These are phyloP conservation scores for Lontra canadensis DNA, from an alignment of 2,113 vertebrate species.

Conservation along the genomic window DNA sequence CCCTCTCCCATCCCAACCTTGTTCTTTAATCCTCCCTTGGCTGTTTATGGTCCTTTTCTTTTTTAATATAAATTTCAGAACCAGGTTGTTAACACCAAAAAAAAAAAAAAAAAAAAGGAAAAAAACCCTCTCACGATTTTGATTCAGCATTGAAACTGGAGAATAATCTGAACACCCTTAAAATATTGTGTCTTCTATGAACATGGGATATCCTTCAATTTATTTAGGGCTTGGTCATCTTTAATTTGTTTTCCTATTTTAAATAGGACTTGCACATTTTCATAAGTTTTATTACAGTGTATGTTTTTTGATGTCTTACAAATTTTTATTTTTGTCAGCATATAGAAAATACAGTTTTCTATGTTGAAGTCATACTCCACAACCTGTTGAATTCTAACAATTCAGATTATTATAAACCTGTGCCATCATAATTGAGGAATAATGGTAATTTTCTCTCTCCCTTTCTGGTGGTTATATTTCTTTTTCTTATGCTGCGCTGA, in stretches of 20 bases:
- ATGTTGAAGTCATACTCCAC: not conserved
- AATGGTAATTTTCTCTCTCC: not conserved
- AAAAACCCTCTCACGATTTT: not conserved
- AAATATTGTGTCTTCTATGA: not conserved
- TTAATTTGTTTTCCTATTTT: not conserved
- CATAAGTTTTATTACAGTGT: not conserved
- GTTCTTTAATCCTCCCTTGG: not conserved
- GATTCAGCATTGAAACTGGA: not conserved
- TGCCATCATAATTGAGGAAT: not conserved
- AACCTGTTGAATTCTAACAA: not conserved
- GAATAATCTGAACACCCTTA: not conserved
- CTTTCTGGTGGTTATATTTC: not conserved
- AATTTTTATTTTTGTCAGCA: not conserved
- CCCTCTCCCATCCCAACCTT: not conserved
- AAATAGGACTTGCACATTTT: not conserved
- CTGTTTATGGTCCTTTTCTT: not conserved
- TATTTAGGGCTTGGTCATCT: not conserved
- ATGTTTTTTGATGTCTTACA: not conserved
- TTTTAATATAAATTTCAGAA: not conserved
- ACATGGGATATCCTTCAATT: not conserved
- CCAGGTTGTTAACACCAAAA: not conserved
- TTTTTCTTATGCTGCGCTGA: not conserved
- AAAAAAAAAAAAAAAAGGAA: not conserved
- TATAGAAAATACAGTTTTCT: not conserved
- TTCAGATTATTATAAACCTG: not conserved